These are phyloP conservation scores for Drosophila quadrilineata DNA, from an alignment of 1,140 invertebrate species.

Conservation along the genomic window DNA sequence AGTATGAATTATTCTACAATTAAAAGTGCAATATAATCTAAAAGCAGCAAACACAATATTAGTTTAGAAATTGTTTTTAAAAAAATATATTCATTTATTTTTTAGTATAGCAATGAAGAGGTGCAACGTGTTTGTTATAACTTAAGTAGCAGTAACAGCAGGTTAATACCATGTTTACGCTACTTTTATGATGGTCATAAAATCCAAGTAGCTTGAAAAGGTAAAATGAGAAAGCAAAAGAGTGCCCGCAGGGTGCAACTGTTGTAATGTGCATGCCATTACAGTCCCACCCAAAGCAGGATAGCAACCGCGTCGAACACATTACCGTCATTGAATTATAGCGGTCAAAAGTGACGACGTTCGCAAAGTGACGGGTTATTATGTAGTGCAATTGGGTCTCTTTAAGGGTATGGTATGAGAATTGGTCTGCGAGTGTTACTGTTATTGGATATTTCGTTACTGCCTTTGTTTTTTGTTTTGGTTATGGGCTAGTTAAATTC, in stretches of 20 bases:
- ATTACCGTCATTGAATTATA: slow-evolving; percentile 80
- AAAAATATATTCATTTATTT: no score
- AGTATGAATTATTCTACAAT: no score
- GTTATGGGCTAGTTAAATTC: slow-evolving; percentile 44
- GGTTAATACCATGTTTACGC: slow-evolving; percentile 80
- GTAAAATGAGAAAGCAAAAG: slow-evolving; percentile 51
- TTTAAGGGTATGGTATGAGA: neutral
- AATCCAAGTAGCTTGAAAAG: slow-evolving; percentile 77
- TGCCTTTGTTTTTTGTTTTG: slow-evolving; percentile 13
- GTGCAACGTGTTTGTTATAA: slow-evolving; percentile 39
- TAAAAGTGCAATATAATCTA: no score
- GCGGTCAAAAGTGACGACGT: slow-evolving; percentile 66
- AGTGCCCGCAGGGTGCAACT: neutral
- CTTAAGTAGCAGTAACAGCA: slow-evolving; percentile 78
- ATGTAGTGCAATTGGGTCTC: no score
- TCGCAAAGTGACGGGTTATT: no score
- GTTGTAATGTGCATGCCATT: neutral
- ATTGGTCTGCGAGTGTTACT: neutral
- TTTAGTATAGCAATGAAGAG: no score
- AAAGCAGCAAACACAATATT: no score
- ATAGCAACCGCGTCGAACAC: slow-evolving; percentile 43
- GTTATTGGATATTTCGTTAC: neutral
- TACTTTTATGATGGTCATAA: slow-evolving; percentile 79
- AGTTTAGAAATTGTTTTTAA: no score
- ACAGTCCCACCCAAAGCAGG: slow-evolving; percentile 2